Evolutionary conservation across 64 coral and sea anemone genomes (phyloP), one percentile per base, ranked within the genome.

Genomic region (Catalaphyllia jardinei): DNA sequence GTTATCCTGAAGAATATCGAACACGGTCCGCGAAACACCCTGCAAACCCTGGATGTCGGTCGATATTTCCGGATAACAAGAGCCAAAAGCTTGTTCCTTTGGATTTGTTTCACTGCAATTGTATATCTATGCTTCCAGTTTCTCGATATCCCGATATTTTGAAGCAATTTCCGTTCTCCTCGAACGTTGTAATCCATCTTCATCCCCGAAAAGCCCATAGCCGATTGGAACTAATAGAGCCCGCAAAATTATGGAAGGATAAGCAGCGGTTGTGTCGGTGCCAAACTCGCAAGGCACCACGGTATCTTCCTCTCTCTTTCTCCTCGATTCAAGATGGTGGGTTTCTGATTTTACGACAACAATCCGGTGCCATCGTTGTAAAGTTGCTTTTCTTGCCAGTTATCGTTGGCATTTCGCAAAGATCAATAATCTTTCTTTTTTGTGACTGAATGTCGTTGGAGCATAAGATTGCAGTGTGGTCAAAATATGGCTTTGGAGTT

Each of bases 251-350:
- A 22, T 55, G 42, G 2, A 84, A 27, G 18, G 4, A n/a, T 50
- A 62, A 0, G 33, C 81, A 84, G 81, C 81, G 60, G 81, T 50
- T 25, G n/a, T 0, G 2, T 8, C n/a, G 13, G 81, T 3, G 38
- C 33, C 14, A 79, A 79, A 51, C 7, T 62, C 59, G 90, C 83
- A 42, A 86, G 60, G 90, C 12, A 35, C 15, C 22, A 33, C 71
- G 75, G 90, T 73, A 77, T 87, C 35, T 25, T 67, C 72, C 90
- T 87, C 82, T 92, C 83, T 76, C 25, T 38, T 63, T 92, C 83
- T 72, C 85, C 60, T 75, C 72, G 83, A 87, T 91, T 87, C 82
- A 92, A 92, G 64, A 92, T 92, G 90, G 90, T 92, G 72, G 83
- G 90, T 92, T 16, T 69, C 16, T 11, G 7, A 75, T 49, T 72